Evolutionary conservation across 1,140 invertebrate species (phyloP), one percentile per base, ranked within the genome.

Genomic region (Papilio machaon): DNA sequence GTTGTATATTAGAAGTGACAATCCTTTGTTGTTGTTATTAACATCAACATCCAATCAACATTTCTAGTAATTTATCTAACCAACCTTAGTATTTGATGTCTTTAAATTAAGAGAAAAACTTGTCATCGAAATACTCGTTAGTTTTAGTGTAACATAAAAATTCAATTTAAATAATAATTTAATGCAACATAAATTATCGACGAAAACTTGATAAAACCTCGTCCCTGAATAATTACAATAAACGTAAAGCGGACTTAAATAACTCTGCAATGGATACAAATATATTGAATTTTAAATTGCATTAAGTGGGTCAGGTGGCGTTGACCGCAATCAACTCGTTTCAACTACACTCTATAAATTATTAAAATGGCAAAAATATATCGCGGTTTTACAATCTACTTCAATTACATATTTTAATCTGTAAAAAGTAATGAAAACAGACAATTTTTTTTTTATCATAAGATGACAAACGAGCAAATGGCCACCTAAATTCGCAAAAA

Each of bases 231-330:
- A 35, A 38, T 13, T 30, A 70, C 15, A 35, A 70, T 35, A 70
- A 70, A 67, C 15, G 23, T 67, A 67, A 70, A 70, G 4, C 64
- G 64, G 64, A 70, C 30, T 70, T 70, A 70, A 54, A 54, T 6
- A 54, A 67, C 30, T 35, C 64, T 13, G 30, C 64, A 70, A 70
- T 70, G 64, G 30, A 70, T 70, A 70, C 64, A 70, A 70, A 70
- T 70, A 70, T 38, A 70, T 70, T 70, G 64, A 70, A 70, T 70
- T 38, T 70, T 70, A 70, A 70, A 70, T 70, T 70, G 30, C 64
- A 35, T 0, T 38, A 70, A 35, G 30, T 70, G 13, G 64, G 64
- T 70, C 64, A 70, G 30, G 64, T 70, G 64, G 64, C 64, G 64
- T 70, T 70, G 30, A 70, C 64, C 64, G 64, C 64, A 70, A 70